Conservation (phyloP, 2,888 invertebrate species). For the Coelinius sp. region DNA sequence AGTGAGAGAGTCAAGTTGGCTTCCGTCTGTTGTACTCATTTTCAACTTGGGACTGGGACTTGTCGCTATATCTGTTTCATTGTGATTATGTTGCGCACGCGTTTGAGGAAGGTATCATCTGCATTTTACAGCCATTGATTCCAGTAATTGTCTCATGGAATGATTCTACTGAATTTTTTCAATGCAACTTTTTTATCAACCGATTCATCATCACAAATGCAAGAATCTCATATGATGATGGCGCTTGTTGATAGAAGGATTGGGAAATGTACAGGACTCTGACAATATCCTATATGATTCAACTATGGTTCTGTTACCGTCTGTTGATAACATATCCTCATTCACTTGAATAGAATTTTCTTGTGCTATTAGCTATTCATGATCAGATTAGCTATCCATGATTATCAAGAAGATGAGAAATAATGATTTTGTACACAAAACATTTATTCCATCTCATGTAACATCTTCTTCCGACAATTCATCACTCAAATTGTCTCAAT, state of each 20-base stretch:
- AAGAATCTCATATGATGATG: neutral
- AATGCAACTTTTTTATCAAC: no score
- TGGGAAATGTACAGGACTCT: neutral
- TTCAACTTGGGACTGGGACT: constrained; percentile 18
- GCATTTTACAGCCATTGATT: neutral
- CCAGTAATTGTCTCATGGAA: neutral
- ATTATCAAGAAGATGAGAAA: neutral
- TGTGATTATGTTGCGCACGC: neutral
- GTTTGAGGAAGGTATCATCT: no score
- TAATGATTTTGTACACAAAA: neutral
- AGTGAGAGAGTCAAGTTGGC: constrained; percentile 60
- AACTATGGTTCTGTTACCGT: neutral
- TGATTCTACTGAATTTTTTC: neutral
- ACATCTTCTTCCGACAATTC: neutral
- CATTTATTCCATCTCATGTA: neutral
- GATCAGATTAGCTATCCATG: neutral
- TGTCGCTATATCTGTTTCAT: constrained; percentile 24
- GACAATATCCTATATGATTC: neutral
- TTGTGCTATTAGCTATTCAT: no score
- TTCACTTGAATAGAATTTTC: neutral
- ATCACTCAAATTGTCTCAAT: neutral
- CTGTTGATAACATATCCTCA: neutral
- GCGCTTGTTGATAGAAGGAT: neutral
- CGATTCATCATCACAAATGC: neutral
- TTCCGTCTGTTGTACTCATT: constrained; percentile 44